phyloP scores from a whole-genome alignment of 1,140 invertebrate species.

The Palaemon carinicauda region DNA sequence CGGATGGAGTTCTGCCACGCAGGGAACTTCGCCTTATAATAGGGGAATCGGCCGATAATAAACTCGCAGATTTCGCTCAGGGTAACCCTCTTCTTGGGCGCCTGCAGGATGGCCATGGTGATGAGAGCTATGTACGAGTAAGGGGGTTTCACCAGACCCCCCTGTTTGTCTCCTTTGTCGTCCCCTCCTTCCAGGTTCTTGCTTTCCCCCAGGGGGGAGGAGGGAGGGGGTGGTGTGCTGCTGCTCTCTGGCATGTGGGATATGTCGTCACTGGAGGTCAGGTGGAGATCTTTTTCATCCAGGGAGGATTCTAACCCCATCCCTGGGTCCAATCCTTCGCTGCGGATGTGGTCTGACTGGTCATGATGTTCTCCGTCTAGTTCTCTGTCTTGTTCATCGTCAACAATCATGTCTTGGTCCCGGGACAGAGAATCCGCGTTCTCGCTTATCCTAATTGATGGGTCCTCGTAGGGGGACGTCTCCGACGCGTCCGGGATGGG shows the following conservation, averaged over 20 bases:
- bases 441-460: too few species aligned
- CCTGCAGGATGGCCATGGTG: constrained; percentile 97
- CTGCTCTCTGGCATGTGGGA: background rate
- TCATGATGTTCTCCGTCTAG: too few species aligned
- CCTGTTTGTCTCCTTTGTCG: constrained; percentile 46
- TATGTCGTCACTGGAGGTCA: background rate
- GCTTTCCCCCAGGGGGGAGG: background rate
- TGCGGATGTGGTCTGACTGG: too few species aligned
- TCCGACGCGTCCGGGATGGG: background rate
- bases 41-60: constrained; percentile 97
- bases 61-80: constrained; percentile 98
- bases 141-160: constrained; percentile 85
- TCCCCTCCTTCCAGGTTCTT: constrained; percentile 29
- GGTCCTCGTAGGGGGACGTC: background rate
- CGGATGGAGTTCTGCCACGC: constrained; percentile 97
- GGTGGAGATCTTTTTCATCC: background rate
- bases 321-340: too few species aligned
- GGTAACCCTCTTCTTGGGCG: constrained; percentile 94
- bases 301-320: too few species aligned
- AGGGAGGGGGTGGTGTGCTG: constrained; percentile 6
- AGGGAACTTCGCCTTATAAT: constrained; percentile 94
- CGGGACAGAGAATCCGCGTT: too few species aligned
- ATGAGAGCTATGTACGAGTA: constrained; percentile 98
- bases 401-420: too few species aligned
- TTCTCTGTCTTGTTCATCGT: too few species aligned